A percentile compares a stretch with the other conserved stretches of the same genome.
phyloP scores from a whole-genome alignment of 2,888 invertebrate species.

The Drosophila prolongata region DNA sequence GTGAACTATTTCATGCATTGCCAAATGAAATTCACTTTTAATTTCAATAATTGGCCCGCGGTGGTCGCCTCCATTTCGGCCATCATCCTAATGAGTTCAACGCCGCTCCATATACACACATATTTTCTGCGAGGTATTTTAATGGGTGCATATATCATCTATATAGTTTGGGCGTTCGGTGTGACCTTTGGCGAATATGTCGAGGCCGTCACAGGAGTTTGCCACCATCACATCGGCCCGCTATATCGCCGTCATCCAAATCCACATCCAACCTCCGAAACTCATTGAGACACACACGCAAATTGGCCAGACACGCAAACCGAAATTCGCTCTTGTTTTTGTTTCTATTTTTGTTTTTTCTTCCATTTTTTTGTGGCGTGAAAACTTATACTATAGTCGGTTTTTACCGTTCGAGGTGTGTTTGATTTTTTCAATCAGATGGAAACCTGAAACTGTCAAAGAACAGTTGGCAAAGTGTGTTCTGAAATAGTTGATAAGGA shows the following conservation, averaged over 20 bases:
- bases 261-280: conserved; percentile 34
- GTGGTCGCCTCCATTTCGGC: conserved; percentile 30
- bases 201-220: conserved; percentile 65
- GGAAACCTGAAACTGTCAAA: conserved; percentile 23
- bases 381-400: conserved; percentile 29
- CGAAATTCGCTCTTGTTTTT: conserved; percentile 34
- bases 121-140: conserved; percentile 53
- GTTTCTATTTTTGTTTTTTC: conserved; percentile 20
- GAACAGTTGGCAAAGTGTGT: conserved; percentile 22
- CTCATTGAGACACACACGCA: conserved; percentile 70
- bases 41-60: conserved; percentile 71
- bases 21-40: conserved; percentile 70
- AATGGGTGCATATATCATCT: conserved; percentile 48
- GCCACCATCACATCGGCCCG: conserved; percentile 38
- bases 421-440: conserved; percentile 23
- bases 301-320: conserved; percentile 72
- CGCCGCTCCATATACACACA: conserved; percentile 25
- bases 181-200: conserved; percentile 66
- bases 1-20: conserved; percentile 59
- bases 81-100: conserved; percentile 54
- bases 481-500: conserved; percentile 1
- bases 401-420: conserved; percentile 38
- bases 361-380: conserved; percentile 14
- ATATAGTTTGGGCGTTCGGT: conserved; percentile 16
- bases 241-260: conserved; percentile 11